These are phyloP conservation scores for Rotaria magnacalcarata DNA, from an alignment of 2,888 invertebrate species.

Conservation along the genomic window DNA sequence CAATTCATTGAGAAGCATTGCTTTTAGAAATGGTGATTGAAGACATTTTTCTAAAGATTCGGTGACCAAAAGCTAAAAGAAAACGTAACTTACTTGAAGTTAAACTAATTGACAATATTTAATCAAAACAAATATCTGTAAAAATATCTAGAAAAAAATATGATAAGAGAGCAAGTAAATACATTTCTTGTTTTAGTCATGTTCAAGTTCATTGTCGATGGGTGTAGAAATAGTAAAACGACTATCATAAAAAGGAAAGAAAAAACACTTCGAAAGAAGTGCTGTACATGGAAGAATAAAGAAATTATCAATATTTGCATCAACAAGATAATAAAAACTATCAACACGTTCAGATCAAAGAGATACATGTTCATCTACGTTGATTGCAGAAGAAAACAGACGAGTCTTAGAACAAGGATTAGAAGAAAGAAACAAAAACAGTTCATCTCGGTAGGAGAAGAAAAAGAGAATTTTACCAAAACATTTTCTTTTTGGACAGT, in stretches of 20 bases:
- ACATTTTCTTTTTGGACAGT: not conserved
- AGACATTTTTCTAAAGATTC: not conserved
- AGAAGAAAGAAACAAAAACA: not conserved
- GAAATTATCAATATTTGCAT: not conserved
- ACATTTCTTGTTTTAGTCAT: not conserved
- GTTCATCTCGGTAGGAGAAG: not conserved
- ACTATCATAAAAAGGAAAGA: not conserved
- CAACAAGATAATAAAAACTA: not conserved
- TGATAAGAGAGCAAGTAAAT: not conserved
- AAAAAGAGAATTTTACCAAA: slow-evolving; percentile 7
- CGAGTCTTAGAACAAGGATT: not conserved
- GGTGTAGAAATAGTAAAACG: not conserved
- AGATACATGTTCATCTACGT: not conserved
- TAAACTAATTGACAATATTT: no score
- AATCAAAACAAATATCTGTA: not conserved
- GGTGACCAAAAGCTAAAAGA: not conserved
- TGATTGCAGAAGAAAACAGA: not conserved
- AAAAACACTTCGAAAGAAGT: not conserved
- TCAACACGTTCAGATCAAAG: slow-evolving; percentile 19
- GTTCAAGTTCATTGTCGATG: slow-evolving; percentile 11
- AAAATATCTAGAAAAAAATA: not conserved
- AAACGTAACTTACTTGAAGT: not conserved
- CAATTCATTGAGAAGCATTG: not conserved
- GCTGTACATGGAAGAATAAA: not conserved
- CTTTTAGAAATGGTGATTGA: not conserved